These are phyloP conservation scores for Megalops atlanticus DNA, from an alignment of 2,113 vertebrate genomes.

Conservation along the genomic window DNA sequence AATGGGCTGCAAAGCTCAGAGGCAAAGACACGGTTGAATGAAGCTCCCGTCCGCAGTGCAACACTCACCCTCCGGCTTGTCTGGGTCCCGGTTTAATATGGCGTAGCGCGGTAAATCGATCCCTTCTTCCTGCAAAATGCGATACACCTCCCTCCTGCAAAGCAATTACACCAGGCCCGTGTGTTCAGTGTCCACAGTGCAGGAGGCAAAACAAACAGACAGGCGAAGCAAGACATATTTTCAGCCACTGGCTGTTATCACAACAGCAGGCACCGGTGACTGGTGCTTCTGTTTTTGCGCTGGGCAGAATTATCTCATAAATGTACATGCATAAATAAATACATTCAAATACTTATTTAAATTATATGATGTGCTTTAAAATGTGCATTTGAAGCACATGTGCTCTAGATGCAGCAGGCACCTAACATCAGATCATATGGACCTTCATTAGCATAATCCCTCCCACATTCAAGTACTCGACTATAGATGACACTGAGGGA, in stretches of 20 bases:
- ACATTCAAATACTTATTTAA: no score
- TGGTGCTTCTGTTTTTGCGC: not conserved
- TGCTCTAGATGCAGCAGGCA: not conserved
- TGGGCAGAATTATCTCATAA: not conserved
- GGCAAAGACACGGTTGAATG: not conserved
- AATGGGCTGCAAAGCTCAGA: not conserved
- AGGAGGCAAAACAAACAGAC: not conserved
- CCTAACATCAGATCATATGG: not conserved
- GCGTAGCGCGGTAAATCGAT: slow-evolving; percentile 95
- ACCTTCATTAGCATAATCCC: not conserved
- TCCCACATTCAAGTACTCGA: not conserved
- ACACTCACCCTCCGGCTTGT: slow-evolving; percentile 87
- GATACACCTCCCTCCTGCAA: slow-evolving; percentile 92
- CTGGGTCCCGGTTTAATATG: slow-evolving; percentile 94
- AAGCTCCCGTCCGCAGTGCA: not conserved
- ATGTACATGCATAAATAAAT: not conserved
- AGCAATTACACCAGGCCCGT: not conserved
- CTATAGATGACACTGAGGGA: not conserved
- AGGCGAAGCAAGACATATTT: not conserved
- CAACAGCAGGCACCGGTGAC: not conserved
- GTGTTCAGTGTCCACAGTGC: not conserved
- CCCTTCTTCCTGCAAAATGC: slow-evolving; percentile 95
- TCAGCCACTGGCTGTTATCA: not conserved
- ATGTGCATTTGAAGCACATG: not conserved
- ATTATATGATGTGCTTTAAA: not conserved